Evolutionary conservation across 2,888 invertebrate species (phyloP).

Genomic region (Catotricha subobsoleta): DNA sequence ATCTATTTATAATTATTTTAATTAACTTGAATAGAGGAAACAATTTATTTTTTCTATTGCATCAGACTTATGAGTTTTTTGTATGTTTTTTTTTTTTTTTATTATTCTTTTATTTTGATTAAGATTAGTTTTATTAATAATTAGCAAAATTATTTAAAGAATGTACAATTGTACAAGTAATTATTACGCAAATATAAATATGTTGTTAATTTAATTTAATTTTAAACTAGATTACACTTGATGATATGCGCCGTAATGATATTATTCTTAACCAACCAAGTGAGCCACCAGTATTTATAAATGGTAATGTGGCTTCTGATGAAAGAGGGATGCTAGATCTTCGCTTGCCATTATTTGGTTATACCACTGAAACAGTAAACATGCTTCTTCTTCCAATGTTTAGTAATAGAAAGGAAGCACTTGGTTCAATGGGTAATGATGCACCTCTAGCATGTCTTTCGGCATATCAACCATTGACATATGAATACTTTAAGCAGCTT

Average conservation of each 20-base stretch:
- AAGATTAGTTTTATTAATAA: too few species aligned
- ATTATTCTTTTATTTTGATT: too few species aligned
- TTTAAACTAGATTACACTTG: slow-evolving; percentile 71
- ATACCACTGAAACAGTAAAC: slow-evolving; percentile 87
- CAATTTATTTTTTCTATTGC: too few species aligned
- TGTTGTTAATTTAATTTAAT: too few species aligned
- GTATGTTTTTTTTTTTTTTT: too few species aligned
- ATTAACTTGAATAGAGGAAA: too few species aligned
- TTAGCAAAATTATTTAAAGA: too few species aligned
- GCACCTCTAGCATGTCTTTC: slow-evolving; percentile 94
- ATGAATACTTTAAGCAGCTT: slow-evolving; percentile 96
- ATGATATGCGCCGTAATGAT: slow-evolving; percentile 53
- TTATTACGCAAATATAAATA: too few species aligned
- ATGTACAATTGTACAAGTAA: too few species aligned
- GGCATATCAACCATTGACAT: slow-evolving; percentile 81
- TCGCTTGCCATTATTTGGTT: slow-evolving; percentile 76
- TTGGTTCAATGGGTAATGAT: slow-evolving; percentile 99
- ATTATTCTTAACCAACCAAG: slow-evolving; percentile 21
- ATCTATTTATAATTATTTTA: too few species aligned
- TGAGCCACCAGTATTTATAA: slow-evolving; percentile 14
- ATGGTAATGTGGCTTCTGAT: slow-evolving; percentile 20
- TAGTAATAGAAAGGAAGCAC: slow-evolving; percentile 85
- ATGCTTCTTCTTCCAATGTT: slow-evolving; percentile 93
- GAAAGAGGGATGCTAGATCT: slow-evolving; percentile 52
- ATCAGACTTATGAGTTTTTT: too few species aligned